A percentile compares a stretch with the other conserved stretches of the same genome.
Evolutionary conservation across 2,888 invertebrate species (phyloP).

Genomic region (Drosophila tanythrix): DNA sequence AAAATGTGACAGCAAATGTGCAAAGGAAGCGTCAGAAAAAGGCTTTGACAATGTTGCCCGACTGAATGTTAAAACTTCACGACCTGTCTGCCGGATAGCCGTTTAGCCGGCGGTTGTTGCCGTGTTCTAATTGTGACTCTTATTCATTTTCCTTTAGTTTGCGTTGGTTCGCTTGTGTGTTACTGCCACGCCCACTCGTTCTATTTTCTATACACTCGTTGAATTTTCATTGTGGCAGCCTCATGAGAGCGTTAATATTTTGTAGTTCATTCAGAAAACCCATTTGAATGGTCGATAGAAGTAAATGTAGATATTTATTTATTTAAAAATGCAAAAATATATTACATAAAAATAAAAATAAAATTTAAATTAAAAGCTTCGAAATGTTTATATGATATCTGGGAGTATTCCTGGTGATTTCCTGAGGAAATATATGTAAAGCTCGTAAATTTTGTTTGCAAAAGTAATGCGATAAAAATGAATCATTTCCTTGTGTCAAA

Average conservation of each 20-base stretch:
- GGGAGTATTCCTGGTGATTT: no score
- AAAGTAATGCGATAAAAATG: neutral
- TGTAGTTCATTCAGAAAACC: no score
- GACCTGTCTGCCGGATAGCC: neutral
- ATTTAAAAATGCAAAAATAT: no score
- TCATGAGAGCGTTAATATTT: no score
- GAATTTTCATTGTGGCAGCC: neutral
- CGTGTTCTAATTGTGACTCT: constrained; percentile 40
- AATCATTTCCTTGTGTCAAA: neutral
- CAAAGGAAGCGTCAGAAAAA: constrained; percentile 51
- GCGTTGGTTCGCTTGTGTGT: neutral
- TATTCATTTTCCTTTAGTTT: constrained; percentile 6
- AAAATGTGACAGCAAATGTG: constrained; percentile 51
- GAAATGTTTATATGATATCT: no score
- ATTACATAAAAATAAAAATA: no score
- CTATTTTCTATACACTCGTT: neutral
- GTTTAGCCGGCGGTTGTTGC: constrained; percentile 54
- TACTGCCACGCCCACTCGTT: constrained; percentile 22
- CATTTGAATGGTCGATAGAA: no score
- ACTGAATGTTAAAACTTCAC: neutral
- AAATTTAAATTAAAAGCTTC: no score
- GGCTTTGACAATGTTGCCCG: constrained; percentile 29
- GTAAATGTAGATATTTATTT: no score
- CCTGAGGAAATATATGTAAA: no score
- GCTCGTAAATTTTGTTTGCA: neutral